Percentiles rank a stretch among this genome's conserved stretches.
Conservation (phyloP, 2,113 vertebrate genomes). For the Scomber colias region DNA sequence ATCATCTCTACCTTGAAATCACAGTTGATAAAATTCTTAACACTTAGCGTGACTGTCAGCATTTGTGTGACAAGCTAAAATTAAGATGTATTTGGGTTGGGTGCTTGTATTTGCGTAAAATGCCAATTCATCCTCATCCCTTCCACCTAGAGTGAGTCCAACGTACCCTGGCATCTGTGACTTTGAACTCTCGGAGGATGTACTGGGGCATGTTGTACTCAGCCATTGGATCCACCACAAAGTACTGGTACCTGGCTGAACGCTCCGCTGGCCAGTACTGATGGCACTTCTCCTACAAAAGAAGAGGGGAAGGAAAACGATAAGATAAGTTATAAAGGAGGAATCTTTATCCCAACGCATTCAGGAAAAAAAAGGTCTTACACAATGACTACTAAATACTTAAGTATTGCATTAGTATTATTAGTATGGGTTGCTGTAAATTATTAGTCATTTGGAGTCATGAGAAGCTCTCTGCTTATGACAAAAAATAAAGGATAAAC, state of each 20-base stretch:
- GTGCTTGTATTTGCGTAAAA: constrained; percentile 42
- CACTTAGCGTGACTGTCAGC: constrained; percentile 42
- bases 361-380: constrained; percentile 3
- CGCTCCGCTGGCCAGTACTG: constrained; percentile 98
- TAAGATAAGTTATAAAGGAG: constrained; percentile 1
- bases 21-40: constrained; percentile 53
- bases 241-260: constrained; percentile 97
- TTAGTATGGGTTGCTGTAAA: background rate
- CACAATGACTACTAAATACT: constrained; percentile 2
- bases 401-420: constrained; percentile 6
- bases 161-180: constrained; percentile 95
- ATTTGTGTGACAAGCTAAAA: constrained; percentile 51
- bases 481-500: constrained; percentile 35
- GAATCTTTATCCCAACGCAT: constrained; percentile 18
- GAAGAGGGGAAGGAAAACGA: constrained; percentile 5
- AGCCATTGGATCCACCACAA: constrained; percentile 97
- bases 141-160: background rate
- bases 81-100: constrained; percentile 51
- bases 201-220: constrained; percentile 99
- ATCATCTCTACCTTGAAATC: constrained; percentile 69
- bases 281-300: constrained; percentile 93
- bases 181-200: constrained; percentile 96
- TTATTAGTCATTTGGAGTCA: constrained; percentile 54
- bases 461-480: constrained; percentile 23
- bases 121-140: constrained; percentile 23